Evolutionary conservation across 2,113 vertebrate species (phyloP).

Genomic region (Tricholaema leucomelas): DNA sequence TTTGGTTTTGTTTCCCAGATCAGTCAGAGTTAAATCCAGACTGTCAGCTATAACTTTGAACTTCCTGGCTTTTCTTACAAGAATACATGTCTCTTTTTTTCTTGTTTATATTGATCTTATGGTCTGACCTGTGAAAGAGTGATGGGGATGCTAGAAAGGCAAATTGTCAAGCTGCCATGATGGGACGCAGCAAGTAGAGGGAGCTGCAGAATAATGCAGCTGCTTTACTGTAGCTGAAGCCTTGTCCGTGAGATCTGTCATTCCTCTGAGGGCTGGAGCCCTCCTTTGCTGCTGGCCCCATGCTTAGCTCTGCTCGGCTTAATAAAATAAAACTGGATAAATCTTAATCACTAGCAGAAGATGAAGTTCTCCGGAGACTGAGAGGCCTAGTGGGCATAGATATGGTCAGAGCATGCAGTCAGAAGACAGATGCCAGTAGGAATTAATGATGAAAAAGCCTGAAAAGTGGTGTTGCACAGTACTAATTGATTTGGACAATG

Average conservation of each 20-base stretch:
- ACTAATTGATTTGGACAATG: background rate
- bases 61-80: slow-evolving; percentile 27
- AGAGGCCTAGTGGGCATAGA: background rate
- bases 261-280: background rate
- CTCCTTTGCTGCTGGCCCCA: background rate
- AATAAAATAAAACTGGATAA: background rate
- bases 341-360: background rate
- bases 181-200: slow-evolving; percentile 56
- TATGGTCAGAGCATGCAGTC: background rate
- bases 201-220: slow-evolving; percentile 58
- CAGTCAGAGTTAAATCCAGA: slow-evolving; percentile 26
- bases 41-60: slow-evolving; percentile 26
- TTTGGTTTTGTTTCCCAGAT: slow-evolving; percentile 30
- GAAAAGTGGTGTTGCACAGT: background rate
- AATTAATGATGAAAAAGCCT: background rate
- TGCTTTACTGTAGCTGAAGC: background rate
- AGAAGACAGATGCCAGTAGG: background rate
- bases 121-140: background rate
- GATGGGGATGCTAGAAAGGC: background rate
- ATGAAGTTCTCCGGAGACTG: background rate
- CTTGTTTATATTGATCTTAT: slow-evolving; percentile 30
- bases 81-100: background rate
- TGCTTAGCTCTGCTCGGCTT: background rate
- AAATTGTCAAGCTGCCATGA: background rate
- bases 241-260: background rate